These are phyloP conservation scores for Antigone vipio DNA, from an alignment of 2,113 vertebrate genomes.

Conservation along the genomic window DNA sequence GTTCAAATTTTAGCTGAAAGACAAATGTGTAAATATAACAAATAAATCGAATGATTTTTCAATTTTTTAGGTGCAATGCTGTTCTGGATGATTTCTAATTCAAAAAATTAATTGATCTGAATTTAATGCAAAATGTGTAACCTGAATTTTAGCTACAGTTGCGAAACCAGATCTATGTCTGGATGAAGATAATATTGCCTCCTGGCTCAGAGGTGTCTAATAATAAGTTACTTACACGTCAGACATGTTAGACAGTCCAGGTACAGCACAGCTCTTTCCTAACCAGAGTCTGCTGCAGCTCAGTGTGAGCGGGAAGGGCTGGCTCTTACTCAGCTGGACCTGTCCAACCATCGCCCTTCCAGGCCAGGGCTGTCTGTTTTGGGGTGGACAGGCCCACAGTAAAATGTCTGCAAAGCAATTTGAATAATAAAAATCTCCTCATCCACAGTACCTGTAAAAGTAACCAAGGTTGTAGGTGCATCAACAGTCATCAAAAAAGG, in stretches of 20 bases:
- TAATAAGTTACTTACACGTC: neutral
- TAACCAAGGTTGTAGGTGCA: neutral
- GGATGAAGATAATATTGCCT: neutral
- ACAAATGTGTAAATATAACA: conserved; percentile 30
- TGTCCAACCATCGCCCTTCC: neutral
- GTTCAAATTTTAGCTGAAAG: conserved; percentile 13
- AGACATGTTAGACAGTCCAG: neutral
- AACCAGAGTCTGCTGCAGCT: neutral
- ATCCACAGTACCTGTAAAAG: too few species aligned
- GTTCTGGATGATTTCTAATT: conserved; percentile 13
- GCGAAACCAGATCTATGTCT: neutral
- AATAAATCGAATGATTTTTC: conserved; percentile 49
- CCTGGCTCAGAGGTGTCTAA: neutral
- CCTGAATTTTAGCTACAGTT: neutral
- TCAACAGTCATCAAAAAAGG: neutral
- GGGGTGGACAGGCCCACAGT: neutral
- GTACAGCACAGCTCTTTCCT: neutral
- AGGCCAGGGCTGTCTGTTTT: neutral
- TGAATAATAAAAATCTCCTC: neutral
- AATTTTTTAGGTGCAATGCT: neutral
- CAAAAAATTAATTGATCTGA: neutral
- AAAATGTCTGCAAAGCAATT: neutral
- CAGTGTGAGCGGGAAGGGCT: neutral
- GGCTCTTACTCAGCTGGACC: neutral
- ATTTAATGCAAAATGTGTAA: neutral